phyloP scores from a whole-genome alignment of 2,797 vertebrate species.

The Bovichtus variegatus region DNA sequence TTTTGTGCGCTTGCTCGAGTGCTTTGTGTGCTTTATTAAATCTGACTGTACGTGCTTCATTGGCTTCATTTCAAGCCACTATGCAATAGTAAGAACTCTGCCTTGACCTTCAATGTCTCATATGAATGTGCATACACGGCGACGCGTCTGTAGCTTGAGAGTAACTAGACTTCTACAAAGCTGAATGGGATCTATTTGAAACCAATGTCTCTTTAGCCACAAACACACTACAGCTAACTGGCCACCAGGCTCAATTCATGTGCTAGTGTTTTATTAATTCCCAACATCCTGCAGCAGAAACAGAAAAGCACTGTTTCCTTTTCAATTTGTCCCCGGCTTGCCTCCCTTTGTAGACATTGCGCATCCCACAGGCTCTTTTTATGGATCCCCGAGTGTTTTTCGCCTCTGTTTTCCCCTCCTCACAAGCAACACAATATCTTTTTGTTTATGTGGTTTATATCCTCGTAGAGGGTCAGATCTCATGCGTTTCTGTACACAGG shows the following conservation, averaged over 20 bases:
- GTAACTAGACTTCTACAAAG: background rate
- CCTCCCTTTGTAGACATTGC: slow-evolving; percentile 20
- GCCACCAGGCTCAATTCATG: slow-evolving; percentile 32
- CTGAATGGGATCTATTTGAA: slow-evolving; percentile 17
- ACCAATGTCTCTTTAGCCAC: slow-evolving; percentile 25
- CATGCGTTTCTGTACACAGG: slow-evolving; percentile 69
- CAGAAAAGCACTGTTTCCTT: slow-evolving; percentile 21
- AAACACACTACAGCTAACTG: slow-evolving; percentile 21
- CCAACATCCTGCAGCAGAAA: slow-evolving; percentile 42
- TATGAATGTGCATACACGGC: slow-evolving; percentile 12
- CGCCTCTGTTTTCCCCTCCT: slow-evolving; percentile 27
- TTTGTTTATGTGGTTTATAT: slow-evolving; percentile 58
- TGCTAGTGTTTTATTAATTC: slow-evolving; percentile 37
- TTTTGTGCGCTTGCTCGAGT: slow-evolving; percentile 29
- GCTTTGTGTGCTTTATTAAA: slow-evolving; percentile 41
- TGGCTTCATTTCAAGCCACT: slow-evolving; percentile 27
- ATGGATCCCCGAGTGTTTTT: slow-evolving; percentile 36
- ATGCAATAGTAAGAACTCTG: slow-evolving; percentile 16
- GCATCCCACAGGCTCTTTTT: slow-evolving; percentile 50
- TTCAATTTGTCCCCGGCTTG: slow-evolving; percentile 12
- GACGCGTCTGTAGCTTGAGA: slow-evolving; percentile 6
- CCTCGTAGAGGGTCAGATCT: slow-evolving; percentile 70
- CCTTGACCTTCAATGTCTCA: slow-evolving; percentile 15
- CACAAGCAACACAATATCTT: slow-evolving; percentile 46
- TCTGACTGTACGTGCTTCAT: background rate